Evolutionary conservation across 2,888 invertebrate species (phyloP), one percentile per base, ranked within the genome.

Genomic region (Hydrotaea cyrtoneurina): DNA sequence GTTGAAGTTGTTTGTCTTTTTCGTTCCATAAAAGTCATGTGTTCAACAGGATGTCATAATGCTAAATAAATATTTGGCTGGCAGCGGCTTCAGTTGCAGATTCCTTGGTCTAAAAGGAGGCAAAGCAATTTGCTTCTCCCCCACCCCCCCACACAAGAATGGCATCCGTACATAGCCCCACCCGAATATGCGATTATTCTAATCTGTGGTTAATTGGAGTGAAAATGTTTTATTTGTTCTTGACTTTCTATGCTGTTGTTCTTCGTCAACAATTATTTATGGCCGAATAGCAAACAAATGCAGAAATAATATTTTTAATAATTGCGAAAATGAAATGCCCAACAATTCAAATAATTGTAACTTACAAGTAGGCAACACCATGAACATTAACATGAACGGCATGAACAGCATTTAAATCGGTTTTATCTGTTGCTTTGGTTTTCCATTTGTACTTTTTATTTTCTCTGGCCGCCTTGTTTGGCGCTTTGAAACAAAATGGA

Each of bases 351-450:
- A 36, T 36, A 5, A 36, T 36, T 5, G 36, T 36, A 36, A 8
- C 36, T 36, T 39, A 39, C 31, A 2, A 31, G 31, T 31, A 31
- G 31, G n/a, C n/a, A n/a, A n/a, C 31, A 31, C 31, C 31, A 7
- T 4, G 31, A 31, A 7, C 31, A 31, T 73, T 57, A 76, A 76
- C 78, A 79, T 79, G 82, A 78, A 79, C 36, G 36, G 53, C 15
- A 46, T 46, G 50, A 71, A 3, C 71, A 15, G 15, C 53, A 64
- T 66, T 39, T 64, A 31, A 31, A 76, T 55, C 71, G 64, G 13
- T 50, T 55, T 64, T n/a, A 62, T 69, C 31, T 73, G 69, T 31
- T 21, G 39, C 55, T 73, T n/a, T 21, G 31, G 43, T 73, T 50
- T 26, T 64, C 15, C 11, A 53, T 73, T 53, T 21, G 1, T 31